These are phyloP conservation scores for Mallotus villosus DNA, from an alignment of 2,797 vertebrate species.

Conservation along the genomic window DNA sequence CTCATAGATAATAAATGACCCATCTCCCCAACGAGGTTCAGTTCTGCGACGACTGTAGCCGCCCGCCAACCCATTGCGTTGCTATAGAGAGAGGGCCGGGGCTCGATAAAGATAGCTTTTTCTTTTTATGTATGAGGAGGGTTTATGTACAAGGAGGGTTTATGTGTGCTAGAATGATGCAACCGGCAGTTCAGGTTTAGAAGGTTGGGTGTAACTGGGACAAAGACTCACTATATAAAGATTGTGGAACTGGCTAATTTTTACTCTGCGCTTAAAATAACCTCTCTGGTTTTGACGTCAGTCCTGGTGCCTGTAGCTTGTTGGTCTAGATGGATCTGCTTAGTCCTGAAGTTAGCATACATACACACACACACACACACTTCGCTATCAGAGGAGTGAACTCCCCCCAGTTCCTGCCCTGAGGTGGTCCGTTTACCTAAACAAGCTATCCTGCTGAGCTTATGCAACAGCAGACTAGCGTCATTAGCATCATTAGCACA, in stretches of 20 bases:
- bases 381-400: conserved; percentile 39
- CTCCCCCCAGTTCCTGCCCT: not conserved
- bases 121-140: not conserved
- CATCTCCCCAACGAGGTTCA: too few species aligned
- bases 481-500: conserved; percentile 20
- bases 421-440: conserved; percentile 43
- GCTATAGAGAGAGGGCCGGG: not conserved
- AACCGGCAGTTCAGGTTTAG: not conserved
- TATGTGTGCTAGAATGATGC: not conserved
- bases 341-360: conserved; percentile 41
- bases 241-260: conserved; percentile 40
- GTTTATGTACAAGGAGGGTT: not conserved
- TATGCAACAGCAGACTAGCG: conserved; percentile 30
- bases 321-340: conserved; percentile 48
- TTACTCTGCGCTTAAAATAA: conserved; percentile 57
- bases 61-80: too few species aligned
- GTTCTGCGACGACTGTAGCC: too few species aligned
- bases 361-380: not conserved
- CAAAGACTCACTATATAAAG: conserved; percentile 12
- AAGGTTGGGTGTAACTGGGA: conserved; percentile 9
- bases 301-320: conserved; percentile 42
- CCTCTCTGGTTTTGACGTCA: conserved; percentile 46
- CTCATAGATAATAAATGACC: too few species aligned
- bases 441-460: conserved; percentile 39
- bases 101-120: not conserved